Base-by-base conservation (phyloP, 1,140 invertebrate genomes). In the Leptinotarsa lineolata region DNA sequence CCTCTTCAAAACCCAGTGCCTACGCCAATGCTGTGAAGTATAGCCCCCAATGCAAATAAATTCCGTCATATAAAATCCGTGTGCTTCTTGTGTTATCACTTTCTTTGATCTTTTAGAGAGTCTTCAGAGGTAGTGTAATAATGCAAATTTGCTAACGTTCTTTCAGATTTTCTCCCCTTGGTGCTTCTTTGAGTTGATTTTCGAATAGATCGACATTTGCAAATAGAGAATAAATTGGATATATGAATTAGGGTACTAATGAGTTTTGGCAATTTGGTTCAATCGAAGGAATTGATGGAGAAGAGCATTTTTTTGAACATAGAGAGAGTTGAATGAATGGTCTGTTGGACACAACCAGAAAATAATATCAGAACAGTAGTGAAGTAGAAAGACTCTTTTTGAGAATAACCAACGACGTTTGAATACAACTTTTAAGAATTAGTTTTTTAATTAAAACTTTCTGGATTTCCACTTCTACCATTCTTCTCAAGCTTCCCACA, bases 121-220 rank as follows among this genome's bases (percentile, higher is more conserved):
- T 54, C 48, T 54, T 54, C 48, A 54, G 48, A 54, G n/a, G 48
- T 54, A 54, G 48, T 54, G 48, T 54, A 54, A 54, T 54, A 54
- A 54, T 54, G 48, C 48, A 54, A 54, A 54, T 54, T 54, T 54
- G 48, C 48, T 54, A 54, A 54, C 48, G 48, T 54, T 54, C n/a
- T 0, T 18, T 18, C 48, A 5, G 48, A n/a, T 54, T 54, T 54
- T 54, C 48, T 54, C 48, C 48, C 48, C 48, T 54, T 54, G 15
- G 48, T 16, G 48, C 6, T 54, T 54, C 48, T 54, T 54, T 54
- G 48, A 54, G 48, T 54, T 54, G 15, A 54, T 54, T 39, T 39
- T 39, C 30, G 30, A n/a, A 54, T 54, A 54, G 48, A 18, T 39
- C 11, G 48, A 54, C 48, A 54, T 18, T 15, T 54, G 48, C 48